Base-by-base conservation (phyloP, 2,113 vertebrate genomes). In the Lamprologus callipterus region DNA sequence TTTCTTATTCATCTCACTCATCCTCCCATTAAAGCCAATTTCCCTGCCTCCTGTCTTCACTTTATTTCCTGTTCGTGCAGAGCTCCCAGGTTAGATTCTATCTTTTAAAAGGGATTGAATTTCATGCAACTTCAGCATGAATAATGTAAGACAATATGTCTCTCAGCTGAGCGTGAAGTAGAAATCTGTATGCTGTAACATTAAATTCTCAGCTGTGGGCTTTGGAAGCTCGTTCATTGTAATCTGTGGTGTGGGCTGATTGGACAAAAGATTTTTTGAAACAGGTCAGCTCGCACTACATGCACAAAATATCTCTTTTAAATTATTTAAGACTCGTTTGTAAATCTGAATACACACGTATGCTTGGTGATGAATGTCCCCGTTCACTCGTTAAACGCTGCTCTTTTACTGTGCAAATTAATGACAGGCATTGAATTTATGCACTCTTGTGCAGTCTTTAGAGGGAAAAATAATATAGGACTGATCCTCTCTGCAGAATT, bases 121-220 rank as follows among this genome's bases (percentile, higher is more conserved):
- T 92, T 91, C 88, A 90, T 91, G 89, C 89, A 85, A 93, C 84
- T 93, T 93, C 90, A 87, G 88, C 84, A 93, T 94, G 84, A 93
- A 94, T 94, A 93, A 95, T 95, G 91, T 85, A 94, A 89, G 54
- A 89, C 79, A 91, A 93, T 91, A 87, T 85, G 84, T 12, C 55
- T 88, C 80, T 54, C 87, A 82, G 45, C 55, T 90, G 90, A 91
- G 81, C 28, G 4, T 88, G 81, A 87, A 87, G 87, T 83, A 63
- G 84, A 87, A 54, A 84, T 80, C 65, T 85, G 33, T 55, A 80
- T 84, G 63, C 51, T 79, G 17, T 81, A 65, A 85, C 82, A 63
- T 87, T 88, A 81, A 87, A 82, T 55, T 86, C 63, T 82, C 58
- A 79, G 37, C 70, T 80, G 49, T 54, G 9, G 49, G 11, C 45